Percentiles rank a stretch among this genome's conserved stretches.
Conservation (phyloP, 2,797 vertebrate genomes). For the Iguana delicatissima region DNA sequence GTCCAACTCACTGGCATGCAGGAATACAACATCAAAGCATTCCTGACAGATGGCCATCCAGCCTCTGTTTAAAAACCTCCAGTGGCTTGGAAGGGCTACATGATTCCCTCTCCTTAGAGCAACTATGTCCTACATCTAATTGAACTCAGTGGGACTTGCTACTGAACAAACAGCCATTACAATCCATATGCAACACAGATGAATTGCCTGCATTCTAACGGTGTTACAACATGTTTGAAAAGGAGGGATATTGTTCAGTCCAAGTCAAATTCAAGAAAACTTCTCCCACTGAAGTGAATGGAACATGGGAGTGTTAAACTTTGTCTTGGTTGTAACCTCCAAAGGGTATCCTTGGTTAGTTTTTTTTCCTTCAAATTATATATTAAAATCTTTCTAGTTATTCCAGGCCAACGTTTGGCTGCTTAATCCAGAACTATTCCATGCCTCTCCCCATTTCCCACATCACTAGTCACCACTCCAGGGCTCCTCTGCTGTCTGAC, state of each 20-base stretch:
- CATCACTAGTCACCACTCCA: no score
- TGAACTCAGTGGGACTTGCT: not conserved
- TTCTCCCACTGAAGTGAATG: not conserved
- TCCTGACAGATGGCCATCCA: no score
- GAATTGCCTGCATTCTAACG: not conserved
- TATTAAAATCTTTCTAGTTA: not conserved
- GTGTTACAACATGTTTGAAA: not conserved
- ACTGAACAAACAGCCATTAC: not conserved
- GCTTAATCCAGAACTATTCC: not conserved
- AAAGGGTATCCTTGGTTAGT: no score
- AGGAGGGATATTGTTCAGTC: not conserved
- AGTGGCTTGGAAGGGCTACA: no score
- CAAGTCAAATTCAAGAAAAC: not conserved
- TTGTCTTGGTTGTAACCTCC: no score
- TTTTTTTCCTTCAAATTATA: not conserved
- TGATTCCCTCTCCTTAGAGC: not conserved
- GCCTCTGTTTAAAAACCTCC: no score
- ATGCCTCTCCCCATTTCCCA: not conserved
- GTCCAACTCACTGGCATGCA: no score
- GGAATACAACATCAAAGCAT: no score
- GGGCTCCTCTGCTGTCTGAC: not conserved
- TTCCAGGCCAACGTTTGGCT: not conserved
- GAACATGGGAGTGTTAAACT: no score
- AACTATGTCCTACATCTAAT: not conserved
- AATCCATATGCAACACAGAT: not conserved